Percentiles rank a stretch among this genome's conserved stretches.
Evolutionary conservation across 2,888 invertebrate species (phyloP).

Genomic region (Girardia tigrina): DNA sequence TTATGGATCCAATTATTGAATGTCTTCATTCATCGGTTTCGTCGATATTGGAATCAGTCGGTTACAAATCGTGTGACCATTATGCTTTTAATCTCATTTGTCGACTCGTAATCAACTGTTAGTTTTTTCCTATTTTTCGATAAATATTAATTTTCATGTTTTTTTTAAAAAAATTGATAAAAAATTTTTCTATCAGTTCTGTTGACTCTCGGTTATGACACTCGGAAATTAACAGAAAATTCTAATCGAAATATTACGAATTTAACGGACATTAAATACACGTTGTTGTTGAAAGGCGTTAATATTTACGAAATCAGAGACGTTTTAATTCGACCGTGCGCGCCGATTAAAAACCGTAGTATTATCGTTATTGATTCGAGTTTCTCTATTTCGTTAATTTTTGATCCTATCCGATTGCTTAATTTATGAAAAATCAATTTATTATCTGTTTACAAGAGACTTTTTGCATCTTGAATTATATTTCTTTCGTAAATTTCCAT

Average conservation of each 20-base stretch:
- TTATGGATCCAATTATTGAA: constrained; percentile 1
- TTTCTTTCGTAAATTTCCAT: too few relatives aligned
- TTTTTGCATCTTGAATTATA: too few relatives aligned
- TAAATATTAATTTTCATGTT: background rate
- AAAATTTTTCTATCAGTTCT: background rate
- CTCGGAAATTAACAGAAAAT: background rate
- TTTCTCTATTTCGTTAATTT: background rate
- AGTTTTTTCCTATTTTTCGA: background rate
- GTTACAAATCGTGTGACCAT: background rate
- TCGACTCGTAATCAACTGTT: background rate
- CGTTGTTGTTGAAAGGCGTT: background rate
- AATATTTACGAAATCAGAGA: background rate
- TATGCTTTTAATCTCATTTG: background rate
- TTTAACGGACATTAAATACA: constrained; percentile 7
- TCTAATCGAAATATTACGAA: constrained; percentile 10
- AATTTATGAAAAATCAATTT: too few relatives aligned
- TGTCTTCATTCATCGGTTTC: background rate
- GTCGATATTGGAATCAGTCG: background rate
- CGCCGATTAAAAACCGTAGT: background rate
- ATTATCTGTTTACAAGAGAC: too few relatives aligned
- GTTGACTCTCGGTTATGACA: background rate
- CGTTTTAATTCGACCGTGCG: constrained; percentile 4
- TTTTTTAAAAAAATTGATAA: background rate
- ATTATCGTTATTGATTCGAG: too few relatives aligned
- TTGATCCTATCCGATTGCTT: too few relatives aligned